A percentile compares a stretch with the other conserved stretches of the same genome.
Evolutionary conservation across 2,797 vertebrate species (phyloP).

Genomic region (Gymnothorax javanicus): DNA sequence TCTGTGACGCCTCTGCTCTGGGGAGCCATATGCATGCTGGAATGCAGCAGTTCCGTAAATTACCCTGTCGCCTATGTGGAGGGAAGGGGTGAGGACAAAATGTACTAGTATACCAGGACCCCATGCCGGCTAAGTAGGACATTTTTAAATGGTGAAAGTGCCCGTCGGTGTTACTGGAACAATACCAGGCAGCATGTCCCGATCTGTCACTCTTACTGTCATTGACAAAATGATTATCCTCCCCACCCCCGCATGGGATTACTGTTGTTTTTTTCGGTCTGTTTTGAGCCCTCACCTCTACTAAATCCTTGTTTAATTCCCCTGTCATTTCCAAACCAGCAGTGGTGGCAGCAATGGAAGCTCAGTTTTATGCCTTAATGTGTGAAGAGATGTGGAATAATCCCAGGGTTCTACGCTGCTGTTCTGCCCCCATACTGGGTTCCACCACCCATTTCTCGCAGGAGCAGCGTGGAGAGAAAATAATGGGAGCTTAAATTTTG

Average conservation of each 20-base stretch:
- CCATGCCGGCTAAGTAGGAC: slow-evolving; percentile 46
- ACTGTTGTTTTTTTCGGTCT: not conserved
- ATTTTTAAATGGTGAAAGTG: slow-evolving; percentile 54
- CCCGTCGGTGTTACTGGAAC: slow-evolving; percentile 63
- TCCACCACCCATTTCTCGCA: not conserved
- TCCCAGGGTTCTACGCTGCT: too few species aligned
- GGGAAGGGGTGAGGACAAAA: slow-evolving; percentile 48
- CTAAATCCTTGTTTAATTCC: slow-evolving; percentile 53
- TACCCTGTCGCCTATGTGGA: slow-evolving; percentile 44
- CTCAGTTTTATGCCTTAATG: not conserved
- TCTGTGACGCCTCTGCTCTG: slow-evolving; percentile 41
- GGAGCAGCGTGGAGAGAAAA: not conserved
- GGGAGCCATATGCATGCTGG: slow-evolving; percentile 51
- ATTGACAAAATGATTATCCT: too few species aligned
- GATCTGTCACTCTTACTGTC: too few species aligned
- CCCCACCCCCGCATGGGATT: too few species aligned
- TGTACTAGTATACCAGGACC: slow-evolving; percentile 57
- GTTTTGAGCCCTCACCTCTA: not conserved
- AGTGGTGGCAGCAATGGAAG: too few species aligned
- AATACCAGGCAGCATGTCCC: slow-evolving; percentile 38
- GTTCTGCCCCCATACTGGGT: not conserved
- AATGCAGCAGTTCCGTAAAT: slow-evolving; percentile 51
- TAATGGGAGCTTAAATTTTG: not conserved
- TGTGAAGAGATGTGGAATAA: not conserved
- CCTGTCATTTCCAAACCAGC: slow-evolving; percentile 14